Evolutionary conservation across 2,797 vertebrate species (phyloP), one percentile per base, ranked within the genome.

Genomic region (Propithecus perrieri): DNA sequence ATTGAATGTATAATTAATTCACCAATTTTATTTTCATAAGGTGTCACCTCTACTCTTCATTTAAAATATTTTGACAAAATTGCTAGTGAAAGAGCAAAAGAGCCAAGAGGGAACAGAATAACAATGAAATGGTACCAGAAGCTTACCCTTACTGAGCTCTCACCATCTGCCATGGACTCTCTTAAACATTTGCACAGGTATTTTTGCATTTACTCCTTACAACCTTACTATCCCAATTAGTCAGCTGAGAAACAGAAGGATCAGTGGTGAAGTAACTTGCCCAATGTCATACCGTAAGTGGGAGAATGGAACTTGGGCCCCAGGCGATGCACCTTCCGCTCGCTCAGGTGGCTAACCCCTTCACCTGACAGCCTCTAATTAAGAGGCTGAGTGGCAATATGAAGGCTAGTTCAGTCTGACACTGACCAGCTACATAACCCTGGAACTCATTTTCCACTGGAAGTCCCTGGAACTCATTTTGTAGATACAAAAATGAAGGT

Each of bases 1-100:
- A 61, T 1, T 72, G 57, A 89, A 81, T 74, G 48, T 61, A 67
- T 55, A 79, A 65, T 41, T 89, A 93, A 92, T 78, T 61, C 80
- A 55, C 5, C 84, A 74, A 14, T 61, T 84, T 89, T 71, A 38
- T 87, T 94, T 94, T 94, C 35, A 84, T 94, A 83, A 91, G 26
- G 83, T 48, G 57, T 69, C 35, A 41, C 57, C 55, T 61, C 14
- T 63, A 81, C 4, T 89, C 75, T 87, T 93, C n/a, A 20, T 63
- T 95, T 83, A 38, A 33, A 50, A 95, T 79, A 20, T 33, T 6
- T 63, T 78, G 43, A 94, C 69, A 86, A 85, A 89, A 89, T 61
- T 85, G 28, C 46, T 91, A 57, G 17, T 78, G n/a, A 80, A 30
- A 61, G 43, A 81, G 30, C 48, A 78, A 92, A 89, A 61, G 1